Conservation (phyloP, 1,140 invertebrate genomes). For the Mizuhopecten yessoensis region DNA sequence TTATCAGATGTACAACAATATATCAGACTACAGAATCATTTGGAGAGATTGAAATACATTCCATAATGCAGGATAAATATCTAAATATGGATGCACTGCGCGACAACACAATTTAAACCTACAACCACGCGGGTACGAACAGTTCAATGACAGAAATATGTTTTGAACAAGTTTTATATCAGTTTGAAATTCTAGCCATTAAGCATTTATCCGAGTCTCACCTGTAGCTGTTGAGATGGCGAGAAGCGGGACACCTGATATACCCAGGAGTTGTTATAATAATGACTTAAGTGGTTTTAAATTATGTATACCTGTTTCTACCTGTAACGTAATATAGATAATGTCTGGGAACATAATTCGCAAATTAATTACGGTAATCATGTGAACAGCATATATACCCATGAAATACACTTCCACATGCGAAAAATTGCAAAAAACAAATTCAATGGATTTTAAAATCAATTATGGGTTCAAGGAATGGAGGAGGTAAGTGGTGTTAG, state of each 20-base stretch:
- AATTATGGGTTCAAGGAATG: background rate
- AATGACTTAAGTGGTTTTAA: background rate
- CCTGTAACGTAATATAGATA: background rate
- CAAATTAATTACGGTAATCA: background rate
- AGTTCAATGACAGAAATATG: no score
- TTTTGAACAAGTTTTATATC: background rate
- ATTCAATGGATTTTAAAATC: slow-evolving; percentile 1
- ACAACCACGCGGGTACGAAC: background rate
- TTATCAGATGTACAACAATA: no score
- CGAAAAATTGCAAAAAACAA: background rate
- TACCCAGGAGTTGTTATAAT: background rate
- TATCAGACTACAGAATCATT: no score
- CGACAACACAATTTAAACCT: background rate
- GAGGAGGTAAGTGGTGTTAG: no score
- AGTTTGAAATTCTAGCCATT: background rate
- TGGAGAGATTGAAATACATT: no score
- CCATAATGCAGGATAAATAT: no score
- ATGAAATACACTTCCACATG: background rate
- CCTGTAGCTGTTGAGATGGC: slow-evolving; percentile 4
- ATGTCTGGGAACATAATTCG: background rate
- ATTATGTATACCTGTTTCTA: background rate
- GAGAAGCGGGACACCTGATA: background rate
- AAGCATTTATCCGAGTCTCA: background rate
- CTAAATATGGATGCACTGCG: background rate
- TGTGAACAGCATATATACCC: background rate